Evolutionary conservation across 2,888 invertebrate species (phyloP).

Genomic region (Diaphora mendica): DNA sequence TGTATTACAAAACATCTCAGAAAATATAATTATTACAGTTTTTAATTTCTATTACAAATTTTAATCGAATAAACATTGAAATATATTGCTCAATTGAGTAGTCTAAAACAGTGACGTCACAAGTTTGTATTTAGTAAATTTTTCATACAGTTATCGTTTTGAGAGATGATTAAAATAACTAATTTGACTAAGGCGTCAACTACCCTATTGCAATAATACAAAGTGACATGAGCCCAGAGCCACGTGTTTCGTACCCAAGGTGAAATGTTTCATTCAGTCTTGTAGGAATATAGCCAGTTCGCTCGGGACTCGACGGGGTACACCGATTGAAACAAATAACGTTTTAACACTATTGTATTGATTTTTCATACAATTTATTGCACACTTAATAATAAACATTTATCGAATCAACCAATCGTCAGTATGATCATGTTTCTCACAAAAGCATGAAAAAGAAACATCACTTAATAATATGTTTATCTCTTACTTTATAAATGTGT

Average conservation of each 20-base stretch:
- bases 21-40: too few relatives aligned
- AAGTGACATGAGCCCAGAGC: slow-evolving; percentile 80
- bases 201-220: slow-evolving; percentile 54
- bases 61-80: too few relatives aligned
- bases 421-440: slow-evolving; percentile 63
- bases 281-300: slow-evolving; percentile 73
- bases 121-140: too few relatives aligned
- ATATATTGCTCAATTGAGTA: too few relatives aligned
- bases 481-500: slow-evolving; percentile 69
- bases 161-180: too few relatives aligned
- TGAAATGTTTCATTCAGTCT: slow-evolving; percentile 83
- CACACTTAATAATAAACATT: slow-evolving; percentile 75
- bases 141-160: too few relatives aligned
- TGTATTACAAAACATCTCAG: too few relatives aligned
- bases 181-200: too few relatives aligned
- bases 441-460: slow-evolving; percentile 61
- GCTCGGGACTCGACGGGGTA: slow-evolving; percentile 71
- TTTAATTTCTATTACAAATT: too few relatives aligned
- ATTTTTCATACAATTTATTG: slow-evolving; percentile 82
- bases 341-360: slow-evolving; percentile 73
- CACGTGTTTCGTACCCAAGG: slow-evolving; percentile 68
- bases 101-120: too few relatives aligned
- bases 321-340: slow-evolving; percentile 74
- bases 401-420: slow-evolving; percentile 61
- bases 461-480: slow-evolving; percentile 50